These are phyloP conservation scores for Oncorhynchus keta DNA, from an alignment of 2,113 vertebrate species.

Conservation along the genomic window DNA sequence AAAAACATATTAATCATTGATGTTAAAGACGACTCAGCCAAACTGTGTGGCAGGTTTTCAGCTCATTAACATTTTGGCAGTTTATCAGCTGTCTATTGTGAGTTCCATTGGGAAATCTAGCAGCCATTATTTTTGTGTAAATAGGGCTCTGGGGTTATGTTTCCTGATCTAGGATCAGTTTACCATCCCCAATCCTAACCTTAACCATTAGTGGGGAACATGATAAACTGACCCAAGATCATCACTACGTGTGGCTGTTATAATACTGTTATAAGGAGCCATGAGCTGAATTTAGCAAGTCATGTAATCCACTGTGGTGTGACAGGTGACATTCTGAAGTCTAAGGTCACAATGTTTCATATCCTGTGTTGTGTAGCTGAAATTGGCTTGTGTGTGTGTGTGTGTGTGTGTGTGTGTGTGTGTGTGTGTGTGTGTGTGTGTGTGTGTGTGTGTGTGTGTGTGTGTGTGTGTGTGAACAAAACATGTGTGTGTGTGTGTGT, in stretches of 20 bases:
- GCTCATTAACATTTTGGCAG: slow-evolving; percentile 15
- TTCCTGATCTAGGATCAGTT: neutral
- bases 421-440: no score
- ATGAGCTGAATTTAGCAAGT: no score
- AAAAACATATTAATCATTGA: neutral
- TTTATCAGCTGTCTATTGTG: slow-evolving; percentile 1
- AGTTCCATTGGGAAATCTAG: neutral
- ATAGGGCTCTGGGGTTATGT: neutral
- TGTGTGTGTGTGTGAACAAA: no score
- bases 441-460: neutral
- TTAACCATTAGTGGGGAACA: no score
- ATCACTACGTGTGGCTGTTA: no score
- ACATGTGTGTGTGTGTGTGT: neutral
- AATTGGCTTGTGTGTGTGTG: neutral
- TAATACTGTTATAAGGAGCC: no score
- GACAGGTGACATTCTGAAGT: no score
- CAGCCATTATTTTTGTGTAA: neutral
- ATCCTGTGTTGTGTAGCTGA: slow-evolving; percentile 1
- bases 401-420: neutral
- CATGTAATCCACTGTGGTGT: no score
- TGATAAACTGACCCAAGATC: no score
- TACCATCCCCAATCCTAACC: no score
- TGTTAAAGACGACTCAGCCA: neutral
- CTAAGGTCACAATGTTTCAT: neutral
- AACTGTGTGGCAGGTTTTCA: neutral